phyloP scores from a whole-genome alignment of 1,140 invertebrate species.

The Neodiprion fabricii region DNA sequence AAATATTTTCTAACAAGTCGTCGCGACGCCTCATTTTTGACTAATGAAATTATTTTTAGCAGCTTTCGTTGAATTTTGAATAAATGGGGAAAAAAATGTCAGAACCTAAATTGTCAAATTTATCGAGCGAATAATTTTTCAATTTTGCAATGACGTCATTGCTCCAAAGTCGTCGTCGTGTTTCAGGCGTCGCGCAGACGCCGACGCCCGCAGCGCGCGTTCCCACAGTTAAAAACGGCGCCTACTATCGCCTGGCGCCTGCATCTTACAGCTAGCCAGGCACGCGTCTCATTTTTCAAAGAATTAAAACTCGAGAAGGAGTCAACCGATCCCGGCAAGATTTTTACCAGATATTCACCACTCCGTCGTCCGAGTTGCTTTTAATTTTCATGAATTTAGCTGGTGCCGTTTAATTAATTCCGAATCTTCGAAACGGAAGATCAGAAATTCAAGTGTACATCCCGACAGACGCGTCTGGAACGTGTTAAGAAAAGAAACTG shows the following conservation, averaged over 20 bases:
- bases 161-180: constrained; percentile 33
- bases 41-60: too few species aligned
- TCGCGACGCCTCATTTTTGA: too few species aligned
- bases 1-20: too few species aligned
- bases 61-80: too few species aligned
- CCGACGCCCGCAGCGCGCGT: constrained; percentile 38
- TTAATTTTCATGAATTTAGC: background rate
- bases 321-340: background rate
- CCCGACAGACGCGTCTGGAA: constrained; percentile 45
- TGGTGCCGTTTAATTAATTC: background rate
- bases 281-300: constrained; percentile 15
- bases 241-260: constrained; percentile 57
- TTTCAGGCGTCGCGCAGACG: constrained; percentile 34
- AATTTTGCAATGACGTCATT: background rate
- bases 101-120: too few species aligned
- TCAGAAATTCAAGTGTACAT: background rate
- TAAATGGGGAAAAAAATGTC: too few species aligned
- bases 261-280: constrained; percentile 32
- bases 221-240: constrained; percentile 59
- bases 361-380: background rate
- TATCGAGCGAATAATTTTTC: background rate
- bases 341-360: background rate
- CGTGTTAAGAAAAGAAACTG: constrained; percentile 46
- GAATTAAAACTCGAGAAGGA: background rate
- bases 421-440: background rate